These are phyloP conservation scores for Epinephelus moara DNA, from an alignment of 2,113 vertebrate species.

Conservation along the genomic window DNA sequence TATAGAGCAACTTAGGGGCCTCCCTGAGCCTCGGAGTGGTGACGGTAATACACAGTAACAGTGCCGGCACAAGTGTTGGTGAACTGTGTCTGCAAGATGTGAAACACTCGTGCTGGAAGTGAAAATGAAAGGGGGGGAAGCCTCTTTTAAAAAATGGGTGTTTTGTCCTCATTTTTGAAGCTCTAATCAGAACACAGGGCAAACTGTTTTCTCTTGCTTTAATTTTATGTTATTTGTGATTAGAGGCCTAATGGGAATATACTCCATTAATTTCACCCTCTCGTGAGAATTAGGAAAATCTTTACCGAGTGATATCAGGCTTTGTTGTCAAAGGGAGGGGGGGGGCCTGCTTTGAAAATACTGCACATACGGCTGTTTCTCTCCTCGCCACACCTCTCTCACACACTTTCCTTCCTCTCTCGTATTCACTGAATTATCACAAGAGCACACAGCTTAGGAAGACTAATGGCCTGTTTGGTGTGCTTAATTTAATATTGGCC, in stretches of 20 bases:
- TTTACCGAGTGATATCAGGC: conserved; percentile 56
- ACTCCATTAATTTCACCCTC: conserved; percentile 76
- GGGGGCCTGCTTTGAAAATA: conserved; percentile 8
- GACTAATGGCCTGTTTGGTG: conserved; percentile 56
- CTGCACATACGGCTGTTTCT: conserved; percentile 15
- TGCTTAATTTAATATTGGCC: conserved; percentile 57
- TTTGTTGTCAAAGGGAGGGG: not conserved
- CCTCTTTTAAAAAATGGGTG: conserved; percentile 20
- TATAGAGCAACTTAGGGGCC: conserved; percentile 43
- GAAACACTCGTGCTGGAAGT: conserved; percentile 11
- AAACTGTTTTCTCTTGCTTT: conserved; percentile 46
- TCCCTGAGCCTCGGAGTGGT: conserved; percentile 26
- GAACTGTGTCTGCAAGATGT: conserved; percentile 30
- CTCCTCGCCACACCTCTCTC: conserved; percentile 12
- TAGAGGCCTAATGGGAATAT: conserved; percentile 65
- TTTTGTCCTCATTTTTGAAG: conserved; percentile 55
- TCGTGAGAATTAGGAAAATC: conserved; percentile 70
- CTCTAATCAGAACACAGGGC: conserved; percentile 42
- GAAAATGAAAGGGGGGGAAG: not conserved
- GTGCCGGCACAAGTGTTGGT: not conserved
- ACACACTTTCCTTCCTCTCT: conserved; percentile 1
- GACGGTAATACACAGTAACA: conserved; percentile 40
- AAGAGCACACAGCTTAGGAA: conserved; percentile 36
- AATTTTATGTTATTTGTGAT: conserved; percentile 67
- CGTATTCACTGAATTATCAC: conserved; percentile 26